Evolutionary conservation across 2,797 vertebrate species (phyloP), one percentile per base, ranked within the genome.

Genomic region (Anguilla megastoma): DNA sequence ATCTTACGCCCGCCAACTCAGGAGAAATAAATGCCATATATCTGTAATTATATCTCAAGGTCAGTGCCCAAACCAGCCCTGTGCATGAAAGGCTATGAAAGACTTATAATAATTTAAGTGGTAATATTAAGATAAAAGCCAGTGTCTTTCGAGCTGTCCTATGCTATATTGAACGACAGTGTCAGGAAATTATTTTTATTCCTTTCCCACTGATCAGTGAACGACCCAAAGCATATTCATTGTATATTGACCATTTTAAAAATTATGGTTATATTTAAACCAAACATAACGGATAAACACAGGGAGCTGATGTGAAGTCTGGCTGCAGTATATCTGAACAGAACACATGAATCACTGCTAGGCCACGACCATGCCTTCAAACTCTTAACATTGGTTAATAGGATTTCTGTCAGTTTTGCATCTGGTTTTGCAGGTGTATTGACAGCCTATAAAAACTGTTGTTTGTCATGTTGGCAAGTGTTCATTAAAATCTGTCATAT

Each of bases 281-380:
- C 74, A 79, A 41, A 21, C 33, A 79, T 36, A 36, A 66, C 24
- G n/a, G 24, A 69, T 27, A 58, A 16, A 58, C 56, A 58, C n/a
- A 69, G n/a, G 63, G 24, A 69, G n/a, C 2, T 69, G 5, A 8
- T 69, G 14, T 69, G 63, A 69, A 27, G 63, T n/a, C 63, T 69
- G 63, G 63, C 63, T 69, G 63, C 6, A 69, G 63, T 27, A n/a
- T 69, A 69, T 27, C 63, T 24, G 21, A 66, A 66, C 63, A 7
- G 63, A 66, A 66, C 63, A 66, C 63, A 66, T 66, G 21, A 66
- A 66, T 66, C 63, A 69, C n/a, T 69, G n/a, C 63, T 69, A 69
- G 24, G 8, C n/a, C 24, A 69, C 63, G n/a, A 27, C 63, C 63
- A 69, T 27, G 63, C 63, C 63, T 58, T 18, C 24, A 27, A 69